Evolutionary conservation across 2,113 vertebrate genomes (phyloP).

Genomic region (Marmota monax): DNA sequence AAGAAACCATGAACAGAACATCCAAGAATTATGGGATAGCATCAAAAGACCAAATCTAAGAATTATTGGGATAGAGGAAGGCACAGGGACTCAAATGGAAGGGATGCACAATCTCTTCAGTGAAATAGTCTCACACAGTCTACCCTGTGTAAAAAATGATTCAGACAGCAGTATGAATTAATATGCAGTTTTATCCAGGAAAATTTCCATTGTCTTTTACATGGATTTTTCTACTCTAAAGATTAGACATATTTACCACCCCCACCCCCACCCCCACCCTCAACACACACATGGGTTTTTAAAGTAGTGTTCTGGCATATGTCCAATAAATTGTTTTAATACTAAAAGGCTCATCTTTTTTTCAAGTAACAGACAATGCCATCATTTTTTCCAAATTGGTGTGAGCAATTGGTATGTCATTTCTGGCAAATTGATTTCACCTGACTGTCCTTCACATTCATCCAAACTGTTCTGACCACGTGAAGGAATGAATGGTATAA

Average conservation of each 20-base stretch:
- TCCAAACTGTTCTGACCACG: not conserved
- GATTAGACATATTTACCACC: not conserved
- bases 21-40: too few species aligned
- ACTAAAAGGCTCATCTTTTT: not conserved
- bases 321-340: not conserved
- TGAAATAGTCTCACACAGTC: not conserved
- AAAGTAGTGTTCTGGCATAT: not conserved
- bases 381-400: not conserved
- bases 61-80: too few species aligned
- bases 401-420: not conserved
- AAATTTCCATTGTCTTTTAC: not conserved
- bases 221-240: not conserved
- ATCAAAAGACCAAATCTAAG: too few species aligned
- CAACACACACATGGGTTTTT: too few species aligned
- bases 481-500: not conserved
- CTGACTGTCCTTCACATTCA: not conserved
- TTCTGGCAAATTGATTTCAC: not conserved
- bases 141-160: not conserved
- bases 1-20: too few species aligned
- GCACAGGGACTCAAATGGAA: too few species aligned
- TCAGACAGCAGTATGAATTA: not conserved
- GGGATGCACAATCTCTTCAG: too few species aligned
- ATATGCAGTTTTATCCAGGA: not conserved
- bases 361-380: not conserved
- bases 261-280: too few species aligned